Percentiles rank a stretch among this genome's conserved stretches.
Evolutionary conservation across 2,888 invertebrate genomes (phyloP).

Genomic region (Eretmocerus hayati): DNA sequence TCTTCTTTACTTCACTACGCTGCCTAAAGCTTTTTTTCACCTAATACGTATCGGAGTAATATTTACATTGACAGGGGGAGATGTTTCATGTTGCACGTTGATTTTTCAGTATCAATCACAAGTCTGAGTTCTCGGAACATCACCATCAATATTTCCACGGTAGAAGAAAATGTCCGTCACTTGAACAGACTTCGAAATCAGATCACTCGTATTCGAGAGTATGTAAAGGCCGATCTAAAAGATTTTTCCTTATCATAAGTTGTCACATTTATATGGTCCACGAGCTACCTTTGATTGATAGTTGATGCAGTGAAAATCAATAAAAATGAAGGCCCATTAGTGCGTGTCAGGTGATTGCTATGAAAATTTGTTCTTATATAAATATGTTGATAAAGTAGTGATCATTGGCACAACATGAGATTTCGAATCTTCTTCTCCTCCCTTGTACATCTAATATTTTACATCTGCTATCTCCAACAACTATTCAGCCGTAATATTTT

Average conservation of each 20-base stretch:
- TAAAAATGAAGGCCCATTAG: conserved; percentile 44
- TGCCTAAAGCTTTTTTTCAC: too few relatives aligned
- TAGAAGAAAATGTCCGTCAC: too few relatives aligned
- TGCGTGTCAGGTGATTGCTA: conserved; percentile 35
- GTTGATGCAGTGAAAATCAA: conserved; percentile 25
- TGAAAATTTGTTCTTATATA: conserved; percentile 15
- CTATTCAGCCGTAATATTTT: conserved; percentile 31
- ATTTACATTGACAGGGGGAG: too few relatives aligned
- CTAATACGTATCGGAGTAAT: too few relatives aligned
- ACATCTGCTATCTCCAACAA: conserved; percentile 19
- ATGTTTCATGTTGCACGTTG: not conserved
- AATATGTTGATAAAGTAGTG: conserved; percentile 9
- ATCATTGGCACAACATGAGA: conserved; percentile 19
- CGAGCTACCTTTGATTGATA: conserved; percentile 21
- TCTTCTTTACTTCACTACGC: too few relatives aligned
- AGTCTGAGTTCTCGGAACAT: conserved; percentile 24
- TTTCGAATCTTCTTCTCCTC: conserved; percentile 16
- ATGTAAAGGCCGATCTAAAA: too few relatives aligned
- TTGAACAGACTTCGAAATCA: too few relatives aligned
- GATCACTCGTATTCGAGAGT: too few relatives aligned
- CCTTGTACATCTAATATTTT: conserved; percentile 18
- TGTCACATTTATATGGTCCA: too few relatives aligned
- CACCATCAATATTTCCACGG: too few relatives aligned
- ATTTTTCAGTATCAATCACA: conserved; percentile 1
- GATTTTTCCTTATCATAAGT: too few relatives aligned